Base-by-base conservation (phyloP, 2,888 invertebrate genomes). In the Coenonympha arcania region DNA sequence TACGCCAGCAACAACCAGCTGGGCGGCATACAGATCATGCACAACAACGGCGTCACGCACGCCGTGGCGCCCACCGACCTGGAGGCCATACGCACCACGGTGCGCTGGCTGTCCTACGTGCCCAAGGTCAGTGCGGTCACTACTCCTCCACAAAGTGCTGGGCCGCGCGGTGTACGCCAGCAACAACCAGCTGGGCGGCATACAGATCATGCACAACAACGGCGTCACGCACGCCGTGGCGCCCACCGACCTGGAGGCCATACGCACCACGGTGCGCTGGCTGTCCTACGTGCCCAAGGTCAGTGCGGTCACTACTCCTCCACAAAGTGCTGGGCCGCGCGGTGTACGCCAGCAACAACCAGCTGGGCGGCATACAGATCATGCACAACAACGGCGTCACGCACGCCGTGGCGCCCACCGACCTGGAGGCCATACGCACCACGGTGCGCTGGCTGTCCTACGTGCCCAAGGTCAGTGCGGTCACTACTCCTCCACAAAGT, bases 371-470 rank as follows among this genome's bases (percentile, higher is more conserved):
- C n/a, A 90, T 95, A 6, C 98, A 99, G 85, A 98, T 99, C 54
- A 99, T 99, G 99, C 94, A 95, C 88, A 95, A 98, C 76, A 99
- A 99, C 73, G 99, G 99, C 4, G 93, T 99, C 1, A 91, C 98
- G 0, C 99, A 99, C 76, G 94, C 94, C 42, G 95, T 96, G 1
- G 97, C 95, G 36, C 88, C 92, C 1, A 90, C 94, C 26, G 99
- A 99, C 75, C 86, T 98, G 62, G 98, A 98, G 61, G 98, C 98
- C 4, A 90, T 96, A 3, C 88, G 90, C 56, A 95, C 94, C 0
- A 92, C 98, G 16, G 85, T 99, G 1, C 89, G 90, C 59, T 99
- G 99, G 98, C 89, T 99, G 18, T 93, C 96, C 0, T 99, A 95
- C 74, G 92, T 98, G 68, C 98, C 99, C 13, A 93, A 93, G 87